Evolutionary conservation across 2,113 vertebrate genomes (phyloP).

Genomic region (Circaetus gallicus): DNA sequence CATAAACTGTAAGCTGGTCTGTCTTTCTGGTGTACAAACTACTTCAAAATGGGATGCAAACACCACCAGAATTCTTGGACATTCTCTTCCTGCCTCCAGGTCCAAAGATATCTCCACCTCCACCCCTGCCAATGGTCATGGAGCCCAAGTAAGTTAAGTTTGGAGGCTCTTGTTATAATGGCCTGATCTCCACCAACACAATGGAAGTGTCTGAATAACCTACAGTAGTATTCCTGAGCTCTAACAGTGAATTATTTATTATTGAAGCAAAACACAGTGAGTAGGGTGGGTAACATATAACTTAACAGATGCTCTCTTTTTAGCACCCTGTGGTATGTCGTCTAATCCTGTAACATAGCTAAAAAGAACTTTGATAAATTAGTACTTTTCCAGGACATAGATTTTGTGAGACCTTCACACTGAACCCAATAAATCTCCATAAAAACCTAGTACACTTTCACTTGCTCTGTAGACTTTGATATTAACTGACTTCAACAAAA

Average conservation of each 20-base stretch:
- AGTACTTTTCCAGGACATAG: not conserved
- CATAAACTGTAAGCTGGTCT: not conserved
- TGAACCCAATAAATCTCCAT: not conserved
- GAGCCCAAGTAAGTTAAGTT: not conserved
- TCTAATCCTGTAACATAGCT: not conserved
- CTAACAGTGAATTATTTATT: not conserved
- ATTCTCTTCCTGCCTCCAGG: not conserved
- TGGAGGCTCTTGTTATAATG: not conserved
- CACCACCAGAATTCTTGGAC: not conserved
- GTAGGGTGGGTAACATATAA: not conserved
- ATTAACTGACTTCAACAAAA: not conserved
- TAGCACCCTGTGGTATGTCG: not conserved
- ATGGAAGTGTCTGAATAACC: not conserved
- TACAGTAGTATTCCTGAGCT: not conserved
- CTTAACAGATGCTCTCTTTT: not conserved
- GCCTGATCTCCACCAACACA: not conserved
- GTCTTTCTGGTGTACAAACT: not conserved
- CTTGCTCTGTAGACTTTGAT: not conserved
- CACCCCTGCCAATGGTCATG: accelerated
- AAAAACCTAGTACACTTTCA: not conserved
- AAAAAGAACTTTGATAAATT: not conserved
- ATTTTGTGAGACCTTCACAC: not conserved
- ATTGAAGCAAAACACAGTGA: not conserved
- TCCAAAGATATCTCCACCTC: not conserved
- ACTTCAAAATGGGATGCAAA: not conserved